phyloP scores from a whole-genome alignment of 2,888 invertebrate genomes.

The Ischnura elegans region DNA sequence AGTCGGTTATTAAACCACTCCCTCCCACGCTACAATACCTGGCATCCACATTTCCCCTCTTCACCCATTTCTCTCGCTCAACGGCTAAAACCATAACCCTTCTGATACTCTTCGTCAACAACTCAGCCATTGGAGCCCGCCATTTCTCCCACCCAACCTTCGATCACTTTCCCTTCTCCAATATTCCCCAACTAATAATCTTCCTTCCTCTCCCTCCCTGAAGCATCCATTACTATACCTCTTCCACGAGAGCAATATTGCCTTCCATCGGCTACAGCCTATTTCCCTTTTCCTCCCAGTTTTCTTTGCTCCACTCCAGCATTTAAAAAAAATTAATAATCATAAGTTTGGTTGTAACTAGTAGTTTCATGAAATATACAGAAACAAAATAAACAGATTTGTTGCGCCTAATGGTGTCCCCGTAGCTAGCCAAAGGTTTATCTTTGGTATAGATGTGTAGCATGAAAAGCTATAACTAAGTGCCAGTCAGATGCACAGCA shows the following conservation, averaged over 20 bases:
- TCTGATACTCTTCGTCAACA: background rate
- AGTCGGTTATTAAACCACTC: too few species aligned
- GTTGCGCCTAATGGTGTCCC: too few species aligned
- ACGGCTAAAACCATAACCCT: background rate
- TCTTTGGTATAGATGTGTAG: too few species aligned
- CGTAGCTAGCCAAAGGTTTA: too few species aligned
- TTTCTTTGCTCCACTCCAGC: too few species aligned
- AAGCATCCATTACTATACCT: background rate
- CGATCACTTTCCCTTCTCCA: background rate
- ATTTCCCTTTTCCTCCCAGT: background rate
- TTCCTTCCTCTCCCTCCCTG: background rate
- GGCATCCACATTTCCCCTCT: background rate
- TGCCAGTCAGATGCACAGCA: too few species aligned
- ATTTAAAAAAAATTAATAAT: too few species aligned
- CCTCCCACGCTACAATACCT: too few species aligned
- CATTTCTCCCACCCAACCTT: background rate
- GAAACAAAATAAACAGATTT: too few species aligned
- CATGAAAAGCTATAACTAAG: too few species aligned
- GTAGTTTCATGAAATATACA: too few species aligned
- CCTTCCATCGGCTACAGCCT: background rate
- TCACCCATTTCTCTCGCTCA: background rate
- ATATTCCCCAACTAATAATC: background rate
- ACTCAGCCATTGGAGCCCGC: background rate
- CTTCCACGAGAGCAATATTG: background rate
- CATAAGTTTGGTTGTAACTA: too few species aligned